These are phyloP conservation scores for Protomyctophum bolini DNA, from an alignment of 2,113 vertebrate species.

Conservation along the genomic window DNA sequence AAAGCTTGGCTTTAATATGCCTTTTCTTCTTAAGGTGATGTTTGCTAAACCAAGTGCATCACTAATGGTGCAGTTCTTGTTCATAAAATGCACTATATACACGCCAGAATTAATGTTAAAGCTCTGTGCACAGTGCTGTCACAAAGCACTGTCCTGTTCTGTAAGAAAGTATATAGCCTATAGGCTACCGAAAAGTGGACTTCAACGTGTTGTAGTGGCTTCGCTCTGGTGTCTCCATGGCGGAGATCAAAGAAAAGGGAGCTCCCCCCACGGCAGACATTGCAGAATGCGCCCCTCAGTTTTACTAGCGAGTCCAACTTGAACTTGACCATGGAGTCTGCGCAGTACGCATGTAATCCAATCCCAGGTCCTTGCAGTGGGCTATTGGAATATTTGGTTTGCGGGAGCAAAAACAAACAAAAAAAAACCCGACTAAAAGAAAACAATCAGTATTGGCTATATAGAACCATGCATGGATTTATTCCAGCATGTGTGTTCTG, in stretches of 20 bases:
- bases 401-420: slow-evolving; percentile 5
- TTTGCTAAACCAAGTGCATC: background rate
- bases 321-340: slow-evolving; percentile 81
- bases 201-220: slow-evolving; percentile 6
- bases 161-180: no score
- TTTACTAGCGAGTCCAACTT: slow-evolving; percentile 77
- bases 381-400: slow-evolving; percentile 34
- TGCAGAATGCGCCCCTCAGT: slow-evolving; percentile 64
- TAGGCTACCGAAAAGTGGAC: slow-evolving; percentile 5
- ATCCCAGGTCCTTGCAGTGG: slow-evolving; percentile 30
- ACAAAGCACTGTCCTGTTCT: no score
- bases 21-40: background rate
- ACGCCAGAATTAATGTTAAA: no score
- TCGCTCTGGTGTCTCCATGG: slow-evolving; percentile 37
- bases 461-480: slow-evolving; percentile 4
- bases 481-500: background rate
- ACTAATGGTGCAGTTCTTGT: no score
- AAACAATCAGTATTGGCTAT: background rate
- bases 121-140: no score
- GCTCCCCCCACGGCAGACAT: slow-evolving; percentile 55
- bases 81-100: background rate
- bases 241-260: slow-evolving; percentile 56
- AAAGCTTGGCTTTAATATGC: slow-evolving; percentile 15
- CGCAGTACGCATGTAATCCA: slow-evolving; percentile 58
- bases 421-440: no score